Evolutionary conservation across 2,113 vertebrate species (phyloP).

Genomic region (Blennius ocellaris): DNA sequence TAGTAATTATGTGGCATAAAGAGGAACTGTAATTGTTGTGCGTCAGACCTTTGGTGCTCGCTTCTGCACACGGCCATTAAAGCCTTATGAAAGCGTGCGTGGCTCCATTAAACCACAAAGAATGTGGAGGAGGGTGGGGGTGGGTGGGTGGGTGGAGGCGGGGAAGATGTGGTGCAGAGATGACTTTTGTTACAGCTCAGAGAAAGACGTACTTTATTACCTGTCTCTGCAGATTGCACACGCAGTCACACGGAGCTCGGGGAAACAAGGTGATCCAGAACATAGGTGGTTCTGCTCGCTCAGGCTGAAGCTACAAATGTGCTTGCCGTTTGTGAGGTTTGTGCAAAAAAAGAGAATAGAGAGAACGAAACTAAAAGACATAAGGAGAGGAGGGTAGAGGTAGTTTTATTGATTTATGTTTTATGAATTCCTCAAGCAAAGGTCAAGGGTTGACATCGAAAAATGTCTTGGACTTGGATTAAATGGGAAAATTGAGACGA

Average conservation of each 20-base stretch:
- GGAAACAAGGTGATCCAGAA: constrained; percentile 67
- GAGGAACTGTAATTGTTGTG: constrained; percentile 55
- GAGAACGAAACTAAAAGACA: too few species aligned
- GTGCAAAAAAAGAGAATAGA: too few species aligned
- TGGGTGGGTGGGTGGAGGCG: constrained; percentile 17
- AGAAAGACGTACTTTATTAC: constrained; percentile 61
- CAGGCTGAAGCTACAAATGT: too few species aligned
- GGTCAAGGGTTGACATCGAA: too few species aligned
- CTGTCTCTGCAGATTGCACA: constrained; percentile 37
- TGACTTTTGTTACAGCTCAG: constrained; percentile 49
- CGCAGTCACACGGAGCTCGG: constrained; percentile 42
- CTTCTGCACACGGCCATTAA: constrained; percentile 44
- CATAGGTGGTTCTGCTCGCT: too few species aligned
- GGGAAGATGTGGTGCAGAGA: constrained; percentile 10
- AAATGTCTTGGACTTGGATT: too few species aligned
- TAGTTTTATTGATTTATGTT: too few species aligned
- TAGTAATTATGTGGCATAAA: constrained; percentile 23
- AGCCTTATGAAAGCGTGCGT: constrained; percentile 61
- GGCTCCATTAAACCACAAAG: constrained; percentile 35
- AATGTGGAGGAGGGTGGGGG: constrained; percentile 25
- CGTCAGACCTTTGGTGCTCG: constrained; percentile 26
- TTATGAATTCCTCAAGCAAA: too few species aligned
- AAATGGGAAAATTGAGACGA: too few species aligned
- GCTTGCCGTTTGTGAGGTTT: too few species aligned
- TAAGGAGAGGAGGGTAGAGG: too few species aligned